Base-by-base conservation (phyloP, 2,113 vertebrate species). In the Grantiella picta region DNA sequence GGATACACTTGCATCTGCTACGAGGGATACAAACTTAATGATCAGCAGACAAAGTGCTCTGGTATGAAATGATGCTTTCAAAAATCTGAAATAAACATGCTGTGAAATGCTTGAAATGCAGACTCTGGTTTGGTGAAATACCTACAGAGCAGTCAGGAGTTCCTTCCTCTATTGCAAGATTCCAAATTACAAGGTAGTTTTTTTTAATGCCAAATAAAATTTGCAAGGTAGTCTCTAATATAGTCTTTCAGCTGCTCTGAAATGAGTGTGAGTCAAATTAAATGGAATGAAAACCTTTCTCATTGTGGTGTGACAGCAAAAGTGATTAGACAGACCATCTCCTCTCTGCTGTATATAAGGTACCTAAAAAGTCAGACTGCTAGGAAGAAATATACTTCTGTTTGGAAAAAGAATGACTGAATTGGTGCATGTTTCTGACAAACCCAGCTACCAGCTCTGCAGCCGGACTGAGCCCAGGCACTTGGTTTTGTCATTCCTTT, bases 1-100 rank as follows among this genome's bases (percentile, higher is more conserved):
- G 98, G 99, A 90, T 99, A 99, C 86, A 98, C 98, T 78, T 99
- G 99, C 95, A 98, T 99, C 93, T 99, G 99, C 96, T 93, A 98
- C 2, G 92, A 98, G 13, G 99, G 99, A 7, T 99, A 98, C 97
- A 98, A 19, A 63, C 97, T 98, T 84, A 98, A 98, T 38, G 96
- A 98, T 27, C 92, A 98, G 57, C 98, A 97, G 49, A 98, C 96
- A 35, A 99, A 98, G 78, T 99, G 99, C 92, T 91, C 98, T 82
- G 99, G 99, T 99, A 98, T 98, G 98, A 90, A 88, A 82, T 10
- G 5, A 52, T 5, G 24, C 36, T 83, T 86, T 60, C 60, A 66
- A 72, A 77, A 49, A 50, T 64, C 57, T 88, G 56, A 86, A 63
- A 59, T 82, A 59, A 59, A 35, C 14, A 12, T 65, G 36, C 33